Evolutionary conservation across 2,113 vertebrate species (phyloP).

Genomic region (Gracilinanus agilis): DNA sequence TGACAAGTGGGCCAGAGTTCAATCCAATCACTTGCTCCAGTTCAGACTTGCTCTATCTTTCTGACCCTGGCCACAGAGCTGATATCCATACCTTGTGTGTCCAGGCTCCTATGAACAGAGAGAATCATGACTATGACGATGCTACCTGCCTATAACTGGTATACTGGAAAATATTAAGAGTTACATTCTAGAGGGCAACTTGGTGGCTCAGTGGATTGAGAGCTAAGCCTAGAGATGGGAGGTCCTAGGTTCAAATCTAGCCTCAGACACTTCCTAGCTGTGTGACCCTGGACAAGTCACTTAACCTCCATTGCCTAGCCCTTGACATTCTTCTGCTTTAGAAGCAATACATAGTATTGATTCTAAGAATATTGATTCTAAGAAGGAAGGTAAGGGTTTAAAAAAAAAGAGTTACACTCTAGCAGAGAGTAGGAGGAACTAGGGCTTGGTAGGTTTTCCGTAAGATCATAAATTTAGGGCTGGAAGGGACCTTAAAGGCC

Average conservation of each 20-base stretch:
- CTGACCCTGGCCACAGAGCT: background rate
- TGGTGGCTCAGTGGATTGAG: too few species aligned
- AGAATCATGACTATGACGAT: background rate
- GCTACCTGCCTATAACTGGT: background rate
- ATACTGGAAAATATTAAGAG: background rate
- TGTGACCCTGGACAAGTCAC: too few species aligned
- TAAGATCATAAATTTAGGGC: too few species aligned
- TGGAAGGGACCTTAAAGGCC: background rate
- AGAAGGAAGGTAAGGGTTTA: too few species aligned
- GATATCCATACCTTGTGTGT: background rate
- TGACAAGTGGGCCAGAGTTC: background rate
- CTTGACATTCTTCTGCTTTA: too few species aligned
- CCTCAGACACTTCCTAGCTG: too few species aligned
- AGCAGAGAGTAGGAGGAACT: slow-evolving; percentile 5
- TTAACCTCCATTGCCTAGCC: too few species aligned
- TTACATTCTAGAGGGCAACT: slow-evolving; percentile 9
- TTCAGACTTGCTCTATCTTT: background rate
- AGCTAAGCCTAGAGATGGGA: too few species aligned
- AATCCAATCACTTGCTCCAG: slow-evolving; percentile 13
- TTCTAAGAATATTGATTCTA: too few species aligned
- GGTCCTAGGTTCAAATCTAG: too few species aligned
- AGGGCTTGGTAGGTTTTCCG: background rate
- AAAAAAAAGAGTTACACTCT: slow-evolving; percentile 4
- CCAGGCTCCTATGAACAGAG: background rate
- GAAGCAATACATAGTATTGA: too few species aligned